Conservation (phyloP, 2,113 vertebrate genomes). For the Hydrolagus affinis region DNA sequence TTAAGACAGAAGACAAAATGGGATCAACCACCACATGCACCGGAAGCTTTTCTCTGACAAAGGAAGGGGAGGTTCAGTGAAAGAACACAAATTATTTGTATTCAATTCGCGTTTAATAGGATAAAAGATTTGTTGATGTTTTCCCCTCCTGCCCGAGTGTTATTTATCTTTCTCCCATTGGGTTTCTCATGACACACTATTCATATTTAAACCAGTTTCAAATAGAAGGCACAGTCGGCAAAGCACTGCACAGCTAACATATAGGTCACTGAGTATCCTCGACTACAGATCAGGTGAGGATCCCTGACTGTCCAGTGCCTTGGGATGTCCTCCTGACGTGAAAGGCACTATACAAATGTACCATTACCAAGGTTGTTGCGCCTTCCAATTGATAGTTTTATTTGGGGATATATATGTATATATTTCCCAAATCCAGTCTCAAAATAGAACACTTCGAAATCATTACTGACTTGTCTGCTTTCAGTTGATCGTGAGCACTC, state of each 20-base stretch:
- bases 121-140: too few relatives aligned
- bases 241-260: too few relatives aligned
- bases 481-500: slow-evolving; percentile 78
- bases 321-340: too few relatives aligned
- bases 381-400: neutral
- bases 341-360: too few relatives aligned
- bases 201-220: too few relatives aligned
- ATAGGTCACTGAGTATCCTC: too few relatives aligned
- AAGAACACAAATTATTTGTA: neutral
- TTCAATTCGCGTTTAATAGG: neutral
- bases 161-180: neutral
- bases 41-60: slow-evolving; percentile 71
- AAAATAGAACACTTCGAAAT: neutral
- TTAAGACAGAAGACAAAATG: slow-evolving; percentile 73
- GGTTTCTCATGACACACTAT: neutral
- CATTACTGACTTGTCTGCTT: slow-evolving; percentile 81
- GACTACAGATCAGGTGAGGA: too few relatives aligned
- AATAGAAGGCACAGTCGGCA: too few relatives aligned
- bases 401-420: neutral
- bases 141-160: neutral
- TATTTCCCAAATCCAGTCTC: neutral
- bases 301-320: too few relatives aligned
- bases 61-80: slow-evolving; percentile 1
- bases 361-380: neutral
- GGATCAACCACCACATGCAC: slow-evolving; percentile 97